phyloP scores from a whole-genome alignment of 2,113 vertebrate species.

The Puffinus mauretanicus region DNA sequence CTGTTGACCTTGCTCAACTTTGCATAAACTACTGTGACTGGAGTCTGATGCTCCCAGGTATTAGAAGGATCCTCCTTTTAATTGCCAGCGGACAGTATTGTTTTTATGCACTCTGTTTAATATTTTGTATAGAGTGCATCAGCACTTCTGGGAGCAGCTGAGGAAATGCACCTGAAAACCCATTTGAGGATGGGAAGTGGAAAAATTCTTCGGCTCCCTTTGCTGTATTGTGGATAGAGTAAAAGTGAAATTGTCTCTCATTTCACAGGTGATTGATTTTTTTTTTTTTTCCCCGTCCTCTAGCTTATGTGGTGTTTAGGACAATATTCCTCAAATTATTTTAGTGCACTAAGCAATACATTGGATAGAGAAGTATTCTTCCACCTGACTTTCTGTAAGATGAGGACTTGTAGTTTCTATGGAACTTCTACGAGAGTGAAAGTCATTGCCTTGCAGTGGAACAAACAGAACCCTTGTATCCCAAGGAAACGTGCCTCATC shows the following conservation, averaged over 20 bases:
- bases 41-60: not conserved
- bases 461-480: too few species aligned
- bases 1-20: not conserved
- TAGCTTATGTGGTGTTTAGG: not conserved
- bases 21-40: not conserved
- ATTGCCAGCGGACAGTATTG: not conserved
- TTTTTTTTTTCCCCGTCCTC: not conserved
- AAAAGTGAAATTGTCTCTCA: not conserved
- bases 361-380: not conserved
- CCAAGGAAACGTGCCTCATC: not conserved
- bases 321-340: not conserved
- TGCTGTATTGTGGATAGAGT: not conserved
- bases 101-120: not conserved
- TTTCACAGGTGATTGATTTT: not conserved
- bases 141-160: not conserved
- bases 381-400: not conserved
- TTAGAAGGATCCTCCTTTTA: too few species aligned
- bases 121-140: not conserved
- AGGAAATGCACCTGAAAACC: not conserved
- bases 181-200: not conserved
- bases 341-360: not conserved
- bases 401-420: not conserved
- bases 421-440: not conserved
- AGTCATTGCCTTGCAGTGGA: not conserved
- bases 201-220: not conserved